A percentile compares a stretch with the other conserved stretches of the same genome.
Conservation (phyloP, 2,797 vertebrate species). For the Emydoidea blandingii region DNA sequence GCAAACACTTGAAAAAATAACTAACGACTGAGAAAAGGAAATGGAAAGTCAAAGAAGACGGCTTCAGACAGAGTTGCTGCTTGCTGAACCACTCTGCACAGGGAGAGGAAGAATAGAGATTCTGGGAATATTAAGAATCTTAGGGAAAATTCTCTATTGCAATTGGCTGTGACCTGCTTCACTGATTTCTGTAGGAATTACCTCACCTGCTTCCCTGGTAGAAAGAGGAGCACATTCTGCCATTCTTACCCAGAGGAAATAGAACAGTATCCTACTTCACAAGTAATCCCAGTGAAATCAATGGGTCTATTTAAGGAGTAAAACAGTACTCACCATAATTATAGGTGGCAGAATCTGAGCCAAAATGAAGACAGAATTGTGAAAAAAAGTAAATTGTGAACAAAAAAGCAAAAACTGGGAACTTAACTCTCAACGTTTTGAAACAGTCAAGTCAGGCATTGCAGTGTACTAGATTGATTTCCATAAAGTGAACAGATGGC, state of each 20-base stretch:
- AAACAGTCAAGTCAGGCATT: constrained; percentile 40
- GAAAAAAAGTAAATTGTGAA: not conserved
- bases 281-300: not conserved
- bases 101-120: not conserved
- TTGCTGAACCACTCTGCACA: not conserved
- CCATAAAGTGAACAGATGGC: constrained; percentile 60
- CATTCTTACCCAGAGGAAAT: not conserved
- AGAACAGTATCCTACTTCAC: not conserved
- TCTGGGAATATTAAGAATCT: not conserved
- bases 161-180: not conserved
- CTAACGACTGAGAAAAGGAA: not conserved
- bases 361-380: not conserved
- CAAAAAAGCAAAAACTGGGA: not conserved
- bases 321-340: not conserved
- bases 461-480: constrained; percentile 23
- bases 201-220: not conserved
- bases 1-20: not conserved
- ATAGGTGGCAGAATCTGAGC: not conserved
- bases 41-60: not conserved
- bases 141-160: not conserved
- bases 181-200: not conserved
- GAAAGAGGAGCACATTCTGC: not conserved
- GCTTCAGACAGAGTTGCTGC: not conserved
- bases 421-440: constrained; percentile 28
- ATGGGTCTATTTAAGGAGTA: not conserved